Conservation (phyloP, 2,113 vertebrate genomes). For the Nothocercus nigrocapillus region DNA sequence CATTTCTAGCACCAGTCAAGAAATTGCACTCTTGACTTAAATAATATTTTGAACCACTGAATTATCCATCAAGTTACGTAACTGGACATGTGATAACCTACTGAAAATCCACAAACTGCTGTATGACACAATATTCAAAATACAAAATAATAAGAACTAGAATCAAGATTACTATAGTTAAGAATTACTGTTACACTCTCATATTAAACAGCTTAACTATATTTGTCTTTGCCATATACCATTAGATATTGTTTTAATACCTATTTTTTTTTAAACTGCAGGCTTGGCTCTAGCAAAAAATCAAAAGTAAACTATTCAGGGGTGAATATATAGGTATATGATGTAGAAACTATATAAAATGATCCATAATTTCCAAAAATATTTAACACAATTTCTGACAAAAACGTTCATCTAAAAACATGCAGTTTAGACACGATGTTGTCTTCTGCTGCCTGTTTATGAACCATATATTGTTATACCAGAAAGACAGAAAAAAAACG, state of each 20-base stretch:
- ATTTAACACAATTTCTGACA: not conserved
- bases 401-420: not conserved
- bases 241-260: slow-evolving; percentile 11
- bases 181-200: slow-evolving; percentile 36
- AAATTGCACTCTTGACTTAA: slow-evolving; percentile 3
- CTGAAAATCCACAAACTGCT: slow-evolving; percentile 51
- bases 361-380: not conserved
- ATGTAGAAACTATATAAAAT: not conserved
- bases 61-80: slow-evolving; percentile 24
- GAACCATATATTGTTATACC: not conserved
- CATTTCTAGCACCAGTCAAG: slow-evolving; percentile 14
- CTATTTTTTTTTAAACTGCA: not conserved
- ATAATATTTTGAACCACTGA: slow-evolving; percentile 49
- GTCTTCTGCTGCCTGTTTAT: not conserved
- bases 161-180: slow-evolving; percentile 54
- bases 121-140: slow-evolving; percentile 43
- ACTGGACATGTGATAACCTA: slow-evolving; percentile 22
- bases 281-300: not conserved
- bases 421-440: not conserved
- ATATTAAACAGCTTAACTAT: slow-evolving; percentile 22
- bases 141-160: slow-evolving; percentile 49
- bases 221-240: slow-evolving; percentile 26
- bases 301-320: not conserved
- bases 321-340: not conserved
- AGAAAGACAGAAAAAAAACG: slow-evolving; percentile 23